These are phyloP conservation scores for Halichoerus grypus DNA, from an alignment of 2,113 vertebrate species.

Conservation along the genomic window DNA sequence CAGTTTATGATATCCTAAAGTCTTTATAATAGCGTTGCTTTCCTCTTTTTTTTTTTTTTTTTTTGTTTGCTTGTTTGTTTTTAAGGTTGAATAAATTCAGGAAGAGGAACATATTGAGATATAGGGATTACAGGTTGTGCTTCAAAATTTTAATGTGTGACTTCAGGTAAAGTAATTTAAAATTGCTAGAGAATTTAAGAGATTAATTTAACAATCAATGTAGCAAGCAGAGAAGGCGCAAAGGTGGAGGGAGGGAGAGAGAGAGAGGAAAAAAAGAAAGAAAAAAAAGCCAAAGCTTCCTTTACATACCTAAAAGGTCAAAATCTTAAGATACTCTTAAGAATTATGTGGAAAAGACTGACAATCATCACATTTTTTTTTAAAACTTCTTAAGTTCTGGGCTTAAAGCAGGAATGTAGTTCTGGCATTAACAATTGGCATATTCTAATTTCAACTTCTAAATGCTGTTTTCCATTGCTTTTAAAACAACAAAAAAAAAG, in stretches of 20 bases:
- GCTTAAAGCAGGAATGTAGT: slow-evolving; percentile 69
- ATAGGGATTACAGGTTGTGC: not conserved
- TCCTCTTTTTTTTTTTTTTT: not conserved
- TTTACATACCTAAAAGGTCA: slow-evolving; percentile 69
- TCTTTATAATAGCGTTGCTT: not conserved
- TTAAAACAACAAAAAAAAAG: slow-evolving; percentile 48
- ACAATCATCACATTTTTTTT: slow-evolving; percentile 75
- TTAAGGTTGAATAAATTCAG: not conserved
- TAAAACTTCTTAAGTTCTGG: slow-evolving; percentile 66
- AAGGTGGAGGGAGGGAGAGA: too few species aligned
- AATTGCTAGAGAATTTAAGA: slow-evolving; percentile 1
- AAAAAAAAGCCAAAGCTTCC: not conserved
- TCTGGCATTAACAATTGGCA: slow-evolving; percentile 69
- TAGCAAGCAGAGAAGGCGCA: not conserved
- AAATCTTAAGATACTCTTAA: slow-evolving; percentile 57
- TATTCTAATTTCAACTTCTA: slow-evolving; percentile 66
- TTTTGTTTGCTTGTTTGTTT: not conserved
- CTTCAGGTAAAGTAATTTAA: slow-evolving; percentile 12
- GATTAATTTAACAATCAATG: not conserved
- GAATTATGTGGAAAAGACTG: slow-evolving; percentile 74
- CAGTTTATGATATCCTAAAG: not conserved
- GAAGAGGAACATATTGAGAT: slow-evolving; percentile 1
- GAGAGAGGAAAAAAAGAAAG: not conserved
- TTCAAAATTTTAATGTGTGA: not conserved
- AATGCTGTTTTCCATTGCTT: slow-evolving; percentile 71